Percentiles rank a stretch among this genome's conserved stretches.
These are phyloP conservation scores for Aphis gossypii DNA, from an alignment of 1,140 invertebrate species.

Conservation along the genomic window DNA sequence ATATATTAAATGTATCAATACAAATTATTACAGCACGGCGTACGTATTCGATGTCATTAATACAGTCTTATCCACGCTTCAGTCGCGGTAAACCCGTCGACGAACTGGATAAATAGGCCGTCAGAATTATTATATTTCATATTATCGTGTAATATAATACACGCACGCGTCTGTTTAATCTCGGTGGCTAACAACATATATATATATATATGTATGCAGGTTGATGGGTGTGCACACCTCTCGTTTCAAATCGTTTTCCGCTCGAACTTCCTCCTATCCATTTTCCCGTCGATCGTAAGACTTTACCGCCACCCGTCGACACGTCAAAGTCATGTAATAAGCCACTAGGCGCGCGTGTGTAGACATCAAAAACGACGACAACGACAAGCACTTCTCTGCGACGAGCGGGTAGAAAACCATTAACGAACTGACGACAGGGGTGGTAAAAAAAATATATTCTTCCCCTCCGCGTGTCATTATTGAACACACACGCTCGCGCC, in stretches of 20 bases:
- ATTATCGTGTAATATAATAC: not conserved
- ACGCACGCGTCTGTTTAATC: not conserved
- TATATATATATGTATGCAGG: not conserved
- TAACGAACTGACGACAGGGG: constrained; percentile 67
- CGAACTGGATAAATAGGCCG: not conserved
- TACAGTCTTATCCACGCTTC: not conserved
- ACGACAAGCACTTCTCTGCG: not conserved
- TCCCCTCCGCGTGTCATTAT: constrained; percentile 30
- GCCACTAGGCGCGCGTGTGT: not conserved
- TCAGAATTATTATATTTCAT: not conserved
- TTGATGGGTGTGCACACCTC: not conserved
- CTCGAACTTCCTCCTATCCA: not conserved
- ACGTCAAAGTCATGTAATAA: not conserved
- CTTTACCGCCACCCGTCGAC: not conserved
- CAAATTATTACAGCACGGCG: too few relatives aligned
- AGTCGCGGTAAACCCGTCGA: not conserved
- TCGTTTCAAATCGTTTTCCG: not conserved
- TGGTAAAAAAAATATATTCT: not conserved
- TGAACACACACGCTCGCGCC: not conserved
- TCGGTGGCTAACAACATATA: not conserved
- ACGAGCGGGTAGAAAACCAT: constrained; percentile 28
- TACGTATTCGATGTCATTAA: not conserved
- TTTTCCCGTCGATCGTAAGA: not conserved
- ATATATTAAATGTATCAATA: too few relatives aligned
- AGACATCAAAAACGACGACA: not conserved